Evolutionary conservation across 2,113 vertebrate species (phyloP).

Genomic region (Pseudopodoces humilis): DNA sequence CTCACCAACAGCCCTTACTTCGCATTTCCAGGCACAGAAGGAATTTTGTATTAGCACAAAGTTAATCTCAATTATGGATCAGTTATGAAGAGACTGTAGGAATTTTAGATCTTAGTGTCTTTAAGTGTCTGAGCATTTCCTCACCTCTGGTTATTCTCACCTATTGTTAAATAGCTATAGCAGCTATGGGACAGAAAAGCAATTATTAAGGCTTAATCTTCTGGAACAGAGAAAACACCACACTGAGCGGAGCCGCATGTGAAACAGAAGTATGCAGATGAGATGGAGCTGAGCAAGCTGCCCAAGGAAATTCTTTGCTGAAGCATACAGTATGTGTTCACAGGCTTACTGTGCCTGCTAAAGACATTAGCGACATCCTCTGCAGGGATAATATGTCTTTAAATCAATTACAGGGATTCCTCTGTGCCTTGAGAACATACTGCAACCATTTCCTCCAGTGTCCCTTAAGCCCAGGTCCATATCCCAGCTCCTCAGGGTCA

Average conservation of each 20-base stretch:
- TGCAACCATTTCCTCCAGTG: conserved; percentile 8
- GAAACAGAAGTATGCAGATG: neutral
- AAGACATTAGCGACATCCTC: conserved; percentile 29
- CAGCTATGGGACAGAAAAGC: neutral
- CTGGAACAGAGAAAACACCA: neutral
- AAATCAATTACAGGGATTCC: conserved; percentile 32
- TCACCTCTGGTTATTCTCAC: neutral
- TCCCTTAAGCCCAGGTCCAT: neutral
- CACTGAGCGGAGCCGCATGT: accelerated
- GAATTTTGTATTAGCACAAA: neutral
- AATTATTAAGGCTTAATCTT: neutral
- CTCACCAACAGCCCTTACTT: neutral
- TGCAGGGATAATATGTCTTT: conserved; percentile 9
- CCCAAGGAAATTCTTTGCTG: conserved; percentile 24
- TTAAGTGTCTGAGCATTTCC: neutral
- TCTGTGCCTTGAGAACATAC: neutral
- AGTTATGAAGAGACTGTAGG: neutral
- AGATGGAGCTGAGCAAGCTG: neutral
- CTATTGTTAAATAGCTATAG: neutral
- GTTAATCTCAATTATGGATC: neutral
- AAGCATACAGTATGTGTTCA: neutral
- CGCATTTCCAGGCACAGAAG: neutral
- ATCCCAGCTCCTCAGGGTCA: neutral
- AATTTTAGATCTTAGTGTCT: neutral
- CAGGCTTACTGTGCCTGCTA: neutral